These are phyloP conservation scores for Margarornis squamiger DNA, from an alignment of 2,797 vertebrate genomes.

Conservation along the genomic window DNA sequence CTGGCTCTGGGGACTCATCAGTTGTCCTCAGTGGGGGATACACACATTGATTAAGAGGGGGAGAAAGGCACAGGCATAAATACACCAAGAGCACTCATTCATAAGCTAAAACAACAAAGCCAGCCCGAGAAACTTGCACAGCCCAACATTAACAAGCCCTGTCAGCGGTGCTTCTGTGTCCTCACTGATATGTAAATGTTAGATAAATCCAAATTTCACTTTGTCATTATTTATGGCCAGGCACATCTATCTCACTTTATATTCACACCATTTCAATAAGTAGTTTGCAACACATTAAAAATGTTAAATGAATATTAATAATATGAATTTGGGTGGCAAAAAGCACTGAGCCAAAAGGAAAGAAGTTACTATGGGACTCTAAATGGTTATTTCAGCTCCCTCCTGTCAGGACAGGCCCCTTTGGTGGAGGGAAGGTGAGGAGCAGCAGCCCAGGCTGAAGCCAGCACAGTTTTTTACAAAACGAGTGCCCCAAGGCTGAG, in stretches of 20 bases:
- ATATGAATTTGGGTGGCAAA: background rate
- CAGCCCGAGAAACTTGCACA: background rate
- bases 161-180: background rate
- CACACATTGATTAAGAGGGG: background rate
- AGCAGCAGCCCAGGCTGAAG: background rate
- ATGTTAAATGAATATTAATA: background rate
- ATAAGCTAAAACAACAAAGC: background rate
- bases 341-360: background rate
- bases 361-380: background rate
- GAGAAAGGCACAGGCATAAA: background rate
- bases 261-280: background rate
- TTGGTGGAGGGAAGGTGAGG: background rate
- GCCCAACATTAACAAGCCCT: background rate
- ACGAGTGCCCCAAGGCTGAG: background rate
- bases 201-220: background rate
- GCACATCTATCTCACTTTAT: background rate
- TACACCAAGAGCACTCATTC: background rate
- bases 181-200: background rate
- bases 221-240: background rate
- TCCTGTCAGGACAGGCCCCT: background rate
- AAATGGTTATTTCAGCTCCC: background rate
- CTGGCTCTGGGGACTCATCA: constrained; percentile 24
- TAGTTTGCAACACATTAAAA: background rate
- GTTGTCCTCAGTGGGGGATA: background rate
- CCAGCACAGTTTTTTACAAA: background rate